Percentiles rank a stretch among this genome's conserved stretches.
These are phyloP conservation scores for Antheraea yamamai DNA, from an alignment of 2,888 invertebrate species.

Conservation along the genomic window DNA sequence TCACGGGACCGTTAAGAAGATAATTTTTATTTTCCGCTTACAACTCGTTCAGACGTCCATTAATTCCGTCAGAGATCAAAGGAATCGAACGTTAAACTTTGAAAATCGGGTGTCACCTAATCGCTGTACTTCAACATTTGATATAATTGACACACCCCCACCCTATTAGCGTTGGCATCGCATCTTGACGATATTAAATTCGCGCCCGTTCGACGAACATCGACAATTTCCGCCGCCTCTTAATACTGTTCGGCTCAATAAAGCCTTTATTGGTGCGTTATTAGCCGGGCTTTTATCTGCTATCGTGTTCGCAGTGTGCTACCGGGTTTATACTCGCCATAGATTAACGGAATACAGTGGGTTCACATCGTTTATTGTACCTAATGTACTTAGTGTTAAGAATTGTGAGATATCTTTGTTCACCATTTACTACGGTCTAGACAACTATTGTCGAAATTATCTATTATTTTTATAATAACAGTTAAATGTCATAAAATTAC, in stretches of 20 bases:
- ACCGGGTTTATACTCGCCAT: constrained; percentile 37
- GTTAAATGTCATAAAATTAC: too few relatives aligned
- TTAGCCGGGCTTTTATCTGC: constrained; percentile 57
- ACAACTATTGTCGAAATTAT: too few relatives aligned
- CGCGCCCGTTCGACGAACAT: constrained; percentile 45
- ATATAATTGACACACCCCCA: constrained; percentile 8
- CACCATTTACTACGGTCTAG: too few relatives aligned
- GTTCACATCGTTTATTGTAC: background rate
- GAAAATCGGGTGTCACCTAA: constrained; percentile 7
- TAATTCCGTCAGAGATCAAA: background rate
- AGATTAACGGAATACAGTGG: constrained; percentile 24
- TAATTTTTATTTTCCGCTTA: too few relatives aligned
- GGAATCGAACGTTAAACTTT: background rate
- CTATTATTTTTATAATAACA: too few relatives aligned
- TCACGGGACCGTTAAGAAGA: too few relatives aligned
- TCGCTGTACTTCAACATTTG: constrained; percentile 4
- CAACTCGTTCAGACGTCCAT: background rate
- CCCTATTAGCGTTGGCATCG: constrained; percentile 34
- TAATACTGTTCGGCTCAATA: constrained; percentile 58
- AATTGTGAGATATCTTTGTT: background rate
- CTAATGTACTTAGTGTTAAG: background rate
- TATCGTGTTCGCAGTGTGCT: constrained; percentile 56
- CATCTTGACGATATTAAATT: constrained; percentile 40
- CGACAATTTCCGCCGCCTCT: constrained; percentile 47
- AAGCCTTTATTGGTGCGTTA: constrained; percentile 57